A percentile compares a stretch with the other conserved stretches of the same genome.
phyloP scores from a whole-genome alignment of 2,113 vertebrate species.

The Scomber scombrus region DNA sequence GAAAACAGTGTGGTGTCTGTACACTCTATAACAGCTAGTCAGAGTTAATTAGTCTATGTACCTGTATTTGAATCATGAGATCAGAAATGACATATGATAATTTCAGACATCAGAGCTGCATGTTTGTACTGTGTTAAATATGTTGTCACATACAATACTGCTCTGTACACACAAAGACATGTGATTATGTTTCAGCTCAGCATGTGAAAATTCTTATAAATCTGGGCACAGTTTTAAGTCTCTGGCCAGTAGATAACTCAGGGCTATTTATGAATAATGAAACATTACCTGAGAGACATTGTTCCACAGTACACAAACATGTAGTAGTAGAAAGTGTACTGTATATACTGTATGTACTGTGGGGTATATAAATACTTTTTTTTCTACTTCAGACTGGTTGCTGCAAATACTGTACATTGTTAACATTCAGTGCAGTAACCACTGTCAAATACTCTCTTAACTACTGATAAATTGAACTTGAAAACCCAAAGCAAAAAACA shows the following conservation, averaged over 20 bases:
- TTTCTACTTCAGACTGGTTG: neutral
- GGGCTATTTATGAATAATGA: slow-evolving; percentile 55
- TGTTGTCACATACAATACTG: neutral
- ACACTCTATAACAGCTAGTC: neutral
- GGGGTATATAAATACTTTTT: neutral
- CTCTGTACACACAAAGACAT: neutral
- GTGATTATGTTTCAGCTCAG: neutral
- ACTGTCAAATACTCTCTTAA: neutral
- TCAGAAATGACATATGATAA: neutral
- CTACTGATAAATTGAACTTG: neutral
- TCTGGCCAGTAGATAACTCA: slow-evolving; percentile 30
- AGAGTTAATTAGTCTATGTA: neutral
- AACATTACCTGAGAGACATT: slow-evolving; percentile 33
- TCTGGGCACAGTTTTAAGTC: slow-evolving; percentile 17
- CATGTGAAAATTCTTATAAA: slow-evolving; percentile 7
- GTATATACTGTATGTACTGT: slow-evolving; percentile 20
- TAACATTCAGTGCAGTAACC: too few relatives aligned
- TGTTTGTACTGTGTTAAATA: neutral
- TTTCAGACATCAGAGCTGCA: neutral
- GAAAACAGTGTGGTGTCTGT: neutral
- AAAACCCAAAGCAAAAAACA: neutral
- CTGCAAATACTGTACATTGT: neutral
- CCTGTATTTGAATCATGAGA: neutral
- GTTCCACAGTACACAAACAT: slow-evolving; percentile 32
- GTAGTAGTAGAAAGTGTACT: slow-evolving; percentile 19